Conservation (phyloP, 2,113 vertebrate genomes). For the Lophura nycthemera region DNA sequence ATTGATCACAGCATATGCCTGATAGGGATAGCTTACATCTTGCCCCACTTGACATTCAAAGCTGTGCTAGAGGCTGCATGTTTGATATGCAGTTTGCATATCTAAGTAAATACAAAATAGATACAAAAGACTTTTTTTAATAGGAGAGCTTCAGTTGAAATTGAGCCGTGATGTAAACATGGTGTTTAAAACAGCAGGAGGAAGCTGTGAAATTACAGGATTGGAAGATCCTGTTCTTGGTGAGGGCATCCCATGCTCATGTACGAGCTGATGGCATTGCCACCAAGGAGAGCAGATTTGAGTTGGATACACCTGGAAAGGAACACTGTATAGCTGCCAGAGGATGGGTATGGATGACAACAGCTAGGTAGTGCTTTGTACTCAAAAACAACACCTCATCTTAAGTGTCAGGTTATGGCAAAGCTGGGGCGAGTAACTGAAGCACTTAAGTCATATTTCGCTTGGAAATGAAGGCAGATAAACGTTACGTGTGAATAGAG, state of each 20-base stretch:
- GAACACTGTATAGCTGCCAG: too few species aligned
- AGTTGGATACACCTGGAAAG: too few species aligned
- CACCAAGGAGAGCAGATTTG: background rate
- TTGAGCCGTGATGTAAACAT: background rate
- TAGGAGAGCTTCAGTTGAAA: background rate
- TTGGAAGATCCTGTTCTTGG: background rate
- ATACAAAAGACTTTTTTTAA: background rate
- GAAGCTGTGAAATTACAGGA: background rate
- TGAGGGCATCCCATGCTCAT: background rate
- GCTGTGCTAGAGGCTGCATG: accelerated
- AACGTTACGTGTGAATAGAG: background rate
- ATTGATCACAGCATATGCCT: accelerated
- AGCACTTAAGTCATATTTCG: background rate
- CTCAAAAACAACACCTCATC: too few species aligned
- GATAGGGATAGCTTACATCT: background rate
- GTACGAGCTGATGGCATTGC: background rate
- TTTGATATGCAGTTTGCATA: too few species aligned
- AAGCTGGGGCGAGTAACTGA: background rate
- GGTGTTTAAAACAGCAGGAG: background rate
- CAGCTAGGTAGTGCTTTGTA: background rate
- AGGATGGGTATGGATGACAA: background rate
- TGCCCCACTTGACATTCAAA: background rate
- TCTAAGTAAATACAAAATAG: background rate
- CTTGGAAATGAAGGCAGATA: background rate
- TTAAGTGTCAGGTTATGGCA: background rate